These are phyloP conservation scores for Callosobruchus maculatus DNA, from an alignment of 2,888 invertebrate genomes.

Conservation along the genomic window DNA sequence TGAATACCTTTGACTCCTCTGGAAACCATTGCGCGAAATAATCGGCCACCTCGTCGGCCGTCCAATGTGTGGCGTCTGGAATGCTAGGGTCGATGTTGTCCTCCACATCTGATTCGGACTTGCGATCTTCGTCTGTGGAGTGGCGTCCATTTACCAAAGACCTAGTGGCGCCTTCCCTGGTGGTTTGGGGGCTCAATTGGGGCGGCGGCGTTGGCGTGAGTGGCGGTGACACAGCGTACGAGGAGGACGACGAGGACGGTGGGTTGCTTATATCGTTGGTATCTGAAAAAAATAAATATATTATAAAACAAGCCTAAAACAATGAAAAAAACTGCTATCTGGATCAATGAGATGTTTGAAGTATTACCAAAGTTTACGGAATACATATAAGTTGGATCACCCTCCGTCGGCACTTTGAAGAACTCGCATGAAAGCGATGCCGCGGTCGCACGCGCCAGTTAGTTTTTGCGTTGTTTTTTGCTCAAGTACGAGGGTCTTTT, in stretches of 20 bases:
- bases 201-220: conserved; percentile 30
- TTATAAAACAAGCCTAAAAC: too few species aligned
- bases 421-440: too few species aligned
- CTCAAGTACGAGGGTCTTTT: too few species aligned
- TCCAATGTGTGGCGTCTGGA: conserved; percentile 81
- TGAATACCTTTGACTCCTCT: conserved; percentile 75
- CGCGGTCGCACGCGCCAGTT: too few species aligned
- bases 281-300: conserved; percentile 6
- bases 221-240: conserved; percentile 8
- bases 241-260: conserved; percentile 10
- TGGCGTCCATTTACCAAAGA: conserved; percentile 17
- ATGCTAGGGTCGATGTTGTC: conserved; percentile 62
- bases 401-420: too few species aligned
- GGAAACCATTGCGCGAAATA: conserved; percentile 77
- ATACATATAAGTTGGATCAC: too few species aligned
- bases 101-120: conserved; percentile 37
- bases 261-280: conserved; percentile 11
- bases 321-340: too few species aligned
- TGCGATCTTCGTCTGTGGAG: conserved; percentile 38
- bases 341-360: too few species aligned
- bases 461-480: too few species aligned
- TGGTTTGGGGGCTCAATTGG: conserved; percentile 41
- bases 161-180: conserved; percentile 8
- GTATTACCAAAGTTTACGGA: too few species aligned
- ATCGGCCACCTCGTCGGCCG: conserved; percentile 74